Conservation (phyloP, 2,797 vertebrate genomes). For the Lutjanus argentimaculatus region DNA sequence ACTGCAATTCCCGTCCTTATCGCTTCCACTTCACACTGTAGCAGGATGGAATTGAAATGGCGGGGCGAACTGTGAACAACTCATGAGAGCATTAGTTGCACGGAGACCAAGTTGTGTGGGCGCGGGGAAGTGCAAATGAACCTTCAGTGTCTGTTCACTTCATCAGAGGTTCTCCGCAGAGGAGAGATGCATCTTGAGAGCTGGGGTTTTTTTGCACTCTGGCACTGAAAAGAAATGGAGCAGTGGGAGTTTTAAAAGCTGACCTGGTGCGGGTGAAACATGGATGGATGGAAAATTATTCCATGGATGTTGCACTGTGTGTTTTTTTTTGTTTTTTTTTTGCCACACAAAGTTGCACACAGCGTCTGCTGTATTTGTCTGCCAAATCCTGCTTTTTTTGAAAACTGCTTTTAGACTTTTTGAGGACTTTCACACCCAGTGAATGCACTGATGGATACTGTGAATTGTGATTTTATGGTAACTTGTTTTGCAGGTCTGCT, state of each 20-base stretch:
- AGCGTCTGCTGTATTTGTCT: not conserved
- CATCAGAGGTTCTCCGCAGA: slow-evolving; percentile 17
- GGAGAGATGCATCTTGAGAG: slow-evolving; percentile 29
- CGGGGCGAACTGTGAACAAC: slow-evolving; percentile 29
- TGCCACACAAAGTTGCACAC: not conserved
- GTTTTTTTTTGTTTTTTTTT: not conserved
- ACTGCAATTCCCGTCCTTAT: not conserved
- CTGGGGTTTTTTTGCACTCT: not conserved
- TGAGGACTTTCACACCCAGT: not conserved
- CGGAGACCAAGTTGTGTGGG: slow-evolving; percentile 64
- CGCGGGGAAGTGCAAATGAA: slow-evolving; percentile 52
- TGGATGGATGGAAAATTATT: slow-evolving; percentile 7
- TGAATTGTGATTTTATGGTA: slow-evolving; percentile 3
- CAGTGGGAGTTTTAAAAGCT: slow-evolving; percentile 31
- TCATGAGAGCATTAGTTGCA: slow-evolving; percentile 47
- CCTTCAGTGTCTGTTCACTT: slow-evolving; percentile 31
- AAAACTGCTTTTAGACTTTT: not conserved
- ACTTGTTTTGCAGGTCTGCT: slow-evolving; percentile 18
- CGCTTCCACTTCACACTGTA: slow-evolving; percentile 6
- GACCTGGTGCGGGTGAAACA: not conserved
- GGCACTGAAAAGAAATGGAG: not conserved
- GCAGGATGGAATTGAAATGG: slow-evolving; percentile 25
- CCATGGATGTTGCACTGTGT: slow-evolving; percentile 9
- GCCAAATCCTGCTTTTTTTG: not conserved
- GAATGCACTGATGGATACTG: not conserved